These are phyloP conservation scores for Acrobasis suavella DNA, from an alignment of 2,888 invertebrate genomes.

Conservation along the genomic window DNA sequence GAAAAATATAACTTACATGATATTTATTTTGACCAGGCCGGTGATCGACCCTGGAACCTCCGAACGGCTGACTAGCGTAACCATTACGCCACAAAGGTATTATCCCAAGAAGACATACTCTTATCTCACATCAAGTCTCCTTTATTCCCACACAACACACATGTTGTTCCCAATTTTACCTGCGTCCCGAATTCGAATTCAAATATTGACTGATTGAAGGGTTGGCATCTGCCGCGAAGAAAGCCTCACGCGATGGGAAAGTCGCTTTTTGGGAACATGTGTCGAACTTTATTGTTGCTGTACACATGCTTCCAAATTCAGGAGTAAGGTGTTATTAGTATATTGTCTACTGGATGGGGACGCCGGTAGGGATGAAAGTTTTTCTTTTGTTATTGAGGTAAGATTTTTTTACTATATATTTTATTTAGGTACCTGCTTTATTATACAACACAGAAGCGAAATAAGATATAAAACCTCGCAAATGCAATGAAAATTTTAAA, in stretches of 20 bases:
- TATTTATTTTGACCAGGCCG: no score
- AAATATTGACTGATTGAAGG: slow-evolving; percentile 82
- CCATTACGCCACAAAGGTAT: no score
- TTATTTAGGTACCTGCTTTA: no score
- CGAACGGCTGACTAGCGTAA: no score
- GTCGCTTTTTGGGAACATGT: slow-evolving; percentile 55
- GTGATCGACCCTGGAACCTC: no score
- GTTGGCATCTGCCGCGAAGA: slow-evolving; percentile 74
- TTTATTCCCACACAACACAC: slow-evolving; percentile 42
- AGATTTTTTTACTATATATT: slow-evolving; percentile 12
- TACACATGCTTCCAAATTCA: slow-evolving; percentile 29
- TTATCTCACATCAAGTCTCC: not conserved
- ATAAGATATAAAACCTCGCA: no score
- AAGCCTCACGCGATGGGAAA: slow-evolving; percentile 62
- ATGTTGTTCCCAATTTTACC: slow-evolving; percentile 37
- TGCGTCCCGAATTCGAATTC: slow-evolving; percentile 48
- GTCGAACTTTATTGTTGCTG: slow-evolving; percentile 49
- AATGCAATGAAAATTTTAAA: no score
- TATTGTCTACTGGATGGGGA: slow-evolving; percentile 18
- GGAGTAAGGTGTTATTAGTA: slow-evolving; percentile 32
- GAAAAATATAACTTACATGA: no score
- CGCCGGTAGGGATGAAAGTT: slow-evolving; percentile 12
- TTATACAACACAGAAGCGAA: no score
- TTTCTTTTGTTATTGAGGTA: slow-evolving; percentile 19
- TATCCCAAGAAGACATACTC: no score